Percentiles rank a stretch among this genome's conserved stretches.
Conservation (phyloP, 2,113 vertebrate genomes). For the Gallinago jamesoni region DNA sequence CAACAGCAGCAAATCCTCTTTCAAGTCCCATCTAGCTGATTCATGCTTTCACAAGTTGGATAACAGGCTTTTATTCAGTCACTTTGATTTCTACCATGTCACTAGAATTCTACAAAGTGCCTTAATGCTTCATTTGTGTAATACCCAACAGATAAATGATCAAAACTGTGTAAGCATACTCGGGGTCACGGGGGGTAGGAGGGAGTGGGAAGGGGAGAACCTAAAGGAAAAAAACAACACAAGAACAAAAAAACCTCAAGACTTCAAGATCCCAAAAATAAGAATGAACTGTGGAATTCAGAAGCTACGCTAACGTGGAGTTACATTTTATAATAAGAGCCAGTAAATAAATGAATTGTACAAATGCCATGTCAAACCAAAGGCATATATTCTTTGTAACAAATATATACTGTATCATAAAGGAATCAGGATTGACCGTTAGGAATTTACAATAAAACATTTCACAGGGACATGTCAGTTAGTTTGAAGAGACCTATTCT, state of each 20-base stretch:
- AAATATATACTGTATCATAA: background rate
- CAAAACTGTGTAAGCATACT: background rate
- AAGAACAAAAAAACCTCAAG: background rate
- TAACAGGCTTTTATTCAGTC: background rate
- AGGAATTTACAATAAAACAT: background rate
- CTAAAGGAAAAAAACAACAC: background rate
- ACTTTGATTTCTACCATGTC: background rate
- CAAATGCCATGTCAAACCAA: background rate
- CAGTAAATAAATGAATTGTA: background rate
- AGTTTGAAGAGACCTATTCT: background rate
- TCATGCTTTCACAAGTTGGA: background rate
- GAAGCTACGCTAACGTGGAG: background rate
- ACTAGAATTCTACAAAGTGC: background rate
- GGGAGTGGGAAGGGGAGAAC: background rate
- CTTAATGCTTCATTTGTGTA: background rate
- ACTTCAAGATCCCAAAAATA: background rate
- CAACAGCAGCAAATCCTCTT: background rate
- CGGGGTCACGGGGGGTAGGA: fast-evolving
- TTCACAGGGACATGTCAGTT: background rate
- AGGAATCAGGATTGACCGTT: background rate
- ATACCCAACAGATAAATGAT: background rate
- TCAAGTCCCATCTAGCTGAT: background rate
- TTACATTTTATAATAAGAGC: background rate
- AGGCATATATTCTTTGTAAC: background rate
- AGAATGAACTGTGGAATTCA: background rate